These are phyloP conservation scores for Rhinogobio ventralis DNA, from an alignment of 2,797 vertebrate genomes.

Conservation along the genomic window DNA sequence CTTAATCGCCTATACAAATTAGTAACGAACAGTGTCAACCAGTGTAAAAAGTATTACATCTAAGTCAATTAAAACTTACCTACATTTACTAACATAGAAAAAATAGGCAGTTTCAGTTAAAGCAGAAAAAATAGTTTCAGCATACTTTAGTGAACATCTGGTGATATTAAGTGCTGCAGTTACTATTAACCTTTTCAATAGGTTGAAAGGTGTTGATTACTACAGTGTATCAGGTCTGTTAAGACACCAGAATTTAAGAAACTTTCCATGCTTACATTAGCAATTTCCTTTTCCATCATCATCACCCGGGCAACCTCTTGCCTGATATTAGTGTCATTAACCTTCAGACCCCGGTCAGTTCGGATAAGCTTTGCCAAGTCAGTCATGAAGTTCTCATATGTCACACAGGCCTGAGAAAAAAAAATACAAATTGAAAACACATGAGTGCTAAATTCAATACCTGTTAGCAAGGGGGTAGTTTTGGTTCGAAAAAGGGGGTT, in stretches of 20 bases:
- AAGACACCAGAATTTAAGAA: neutral
- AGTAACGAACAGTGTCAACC: neutral
- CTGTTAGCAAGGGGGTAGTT: neutral
- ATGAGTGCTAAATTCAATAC: conserved; percentile 27
- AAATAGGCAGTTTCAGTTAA: neutral
- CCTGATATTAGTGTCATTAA: conserved; percentile 76
- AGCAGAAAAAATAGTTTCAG: no score
- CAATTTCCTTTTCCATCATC: conserved; percentile 91
- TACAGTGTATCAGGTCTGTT: neutral
- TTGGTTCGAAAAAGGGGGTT: no score
- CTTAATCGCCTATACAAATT: neutral
- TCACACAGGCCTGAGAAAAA: conserved; percentile 84
- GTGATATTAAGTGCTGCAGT: neutral
- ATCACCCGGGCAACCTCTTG: conserved; percentile 83
- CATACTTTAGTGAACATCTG: conserved; percentile 3
- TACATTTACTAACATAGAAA: neutral
- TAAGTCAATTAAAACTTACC: neutral
- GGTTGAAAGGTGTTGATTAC: neutral
- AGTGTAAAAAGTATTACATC: neutral
- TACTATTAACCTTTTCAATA: neutral
- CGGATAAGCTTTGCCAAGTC: conserved; percentile 89
- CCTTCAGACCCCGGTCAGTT: conserved; percentile 77
- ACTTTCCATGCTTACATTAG: conserved; percentile 83
- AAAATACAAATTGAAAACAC: conserved; percentile 37
- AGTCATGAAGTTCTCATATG: conserved; percentile 91